Evolutionary conservation across 2,797 vertebrate species (phyloP).

Genomic region (Oryzias dopingdopingensis): DNA sequence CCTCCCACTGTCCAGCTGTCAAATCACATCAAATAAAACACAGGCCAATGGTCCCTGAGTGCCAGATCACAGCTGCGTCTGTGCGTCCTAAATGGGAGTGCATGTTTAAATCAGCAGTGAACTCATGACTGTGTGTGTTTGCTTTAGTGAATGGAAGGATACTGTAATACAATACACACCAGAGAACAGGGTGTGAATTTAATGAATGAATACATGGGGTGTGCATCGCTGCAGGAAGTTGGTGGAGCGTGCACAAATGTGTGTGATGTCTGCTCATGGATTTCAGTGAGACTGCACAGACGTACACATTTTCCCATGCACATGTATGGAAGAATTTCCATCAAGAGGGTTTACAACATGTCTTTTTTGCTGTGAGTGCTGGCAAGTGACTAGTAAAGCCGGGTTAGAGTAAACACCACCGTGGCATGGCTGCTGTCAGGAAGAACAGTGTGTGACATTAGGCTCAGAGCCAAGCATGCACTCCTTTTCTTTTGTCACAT

Average conservation of each 20-base stretch:
- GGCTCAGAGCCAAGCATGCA: constrained; percentile 63
- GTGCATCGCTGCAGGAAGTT: constrained; percentile 52
- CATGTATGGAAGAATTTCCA: constrained; percentile 27
- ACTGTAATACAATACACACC: constrained; percentile 67
- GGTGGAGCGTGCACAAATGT: constrained; percentile 32
- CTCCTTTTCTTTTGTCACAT: constrained; percentile 40
- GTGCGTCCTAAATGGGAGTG: constrained; percentile 66
- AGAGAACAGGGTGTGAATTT: constrained; percentile 68
- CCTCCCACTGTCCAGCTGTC: constrained; percentile 86
- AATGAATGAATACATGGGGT: constrained; percentile 70
- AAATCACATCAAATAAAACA: constrained; percentile 81
- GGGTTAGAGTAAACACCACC: constrained; percentile 69
- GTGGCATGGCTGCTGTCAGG: constrained; percentile 75
- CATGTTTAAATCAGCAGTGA: constrained; percentile 74
- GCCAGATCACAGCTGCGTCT: constrained; percentile 79
- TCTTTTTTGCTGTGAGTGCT: constrained; percentile 25
- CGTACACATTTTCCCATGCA: constrained; percentile 6
- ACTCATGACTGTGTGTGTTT: constrained; percentile 57
- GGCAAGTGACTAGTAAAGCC: constrained; percentile 42
- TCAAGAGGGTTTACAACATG: constrained; percentile 35
- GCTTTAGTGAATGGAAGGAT: constrained; percentile 72
- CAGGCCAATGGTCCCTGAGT: constrained; percentile 76
- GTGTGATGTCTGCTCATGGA: constrained; percentile 30
- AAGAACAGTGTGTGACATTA: constrained; percentile 74
- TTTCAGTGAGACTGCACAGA: constrained; percentile 28